Percentiles rank a stretch among this genome's conserved stretches.
Evolutionary conservation across 2,888 invertebrate genomes (phyloP).

Genomic region (Dryocosmus kuriphilus): DNA sequence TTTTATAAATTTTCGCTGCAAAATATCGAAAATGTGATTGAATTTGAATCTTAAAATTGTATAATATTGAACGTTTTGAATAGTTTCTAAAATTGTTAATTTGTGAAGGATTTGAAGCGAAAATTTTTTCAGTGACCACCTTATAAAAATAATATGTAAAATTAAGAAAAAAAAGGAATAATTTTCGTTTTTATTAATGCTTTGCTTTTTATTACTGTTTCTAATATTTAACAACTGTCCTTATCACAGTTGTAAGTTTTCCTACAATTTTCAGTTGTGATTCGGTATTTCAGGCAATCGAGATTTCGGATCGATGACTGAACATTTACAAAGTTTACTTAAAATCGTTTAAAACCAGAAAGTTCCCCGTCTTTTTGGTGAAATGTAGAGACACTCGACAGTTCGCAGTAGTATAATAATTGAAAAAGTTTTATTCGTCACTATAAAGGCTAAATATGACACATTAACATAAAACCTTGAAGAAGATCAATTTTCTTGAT

Average conservation of each 20-base stretch:
- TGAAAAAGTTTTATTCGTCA: conserved; percentile 72
- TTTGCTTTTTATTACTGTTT: conserved; percentile 33
- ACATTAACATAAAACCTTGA: conserved; percentile 45
- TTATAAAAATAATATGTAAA: not conserved
- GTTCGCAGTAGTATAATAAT: conserved; percentile 42
- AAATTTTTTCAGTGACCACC: too few species aligned
- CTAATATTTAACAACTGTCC: conserved; percentile 27
- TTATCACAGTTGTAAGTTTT: conserved; percentile 3
- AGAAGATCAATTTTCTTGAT: conserved; percentile 44
- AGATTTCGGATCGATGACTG: conserved; percentile 17
- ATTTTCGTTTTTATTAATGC: not conserved
- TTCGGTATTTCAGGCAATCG: conserved; percentile 1
- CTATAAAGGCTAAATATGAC: conserved; percentile 60
- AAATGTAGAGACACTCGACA: conserved; percentile 10
- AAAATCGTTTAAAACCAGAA: conserved; percentile 9
- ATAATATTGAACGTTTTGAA: too few species aligned
- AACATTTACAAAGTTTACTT: conserved; percentile 37
- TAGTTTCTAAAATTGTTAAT: too few species aligned
- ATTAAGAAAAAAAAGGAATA: not conserved
- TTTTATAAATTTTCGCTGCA: too few species aligned
- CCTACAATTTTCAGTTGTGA: conserved; percentile 26
- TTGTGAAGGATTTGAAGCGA: too few species aligned
- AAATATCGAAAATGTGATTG: too few species aligned
- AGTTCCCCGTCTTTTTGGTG: not conserved
- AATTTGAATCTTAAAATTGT: too few species aligned